Conservation (phyloP, 2,888 invertebrate species). For the Drosophila birchii region DNA sequence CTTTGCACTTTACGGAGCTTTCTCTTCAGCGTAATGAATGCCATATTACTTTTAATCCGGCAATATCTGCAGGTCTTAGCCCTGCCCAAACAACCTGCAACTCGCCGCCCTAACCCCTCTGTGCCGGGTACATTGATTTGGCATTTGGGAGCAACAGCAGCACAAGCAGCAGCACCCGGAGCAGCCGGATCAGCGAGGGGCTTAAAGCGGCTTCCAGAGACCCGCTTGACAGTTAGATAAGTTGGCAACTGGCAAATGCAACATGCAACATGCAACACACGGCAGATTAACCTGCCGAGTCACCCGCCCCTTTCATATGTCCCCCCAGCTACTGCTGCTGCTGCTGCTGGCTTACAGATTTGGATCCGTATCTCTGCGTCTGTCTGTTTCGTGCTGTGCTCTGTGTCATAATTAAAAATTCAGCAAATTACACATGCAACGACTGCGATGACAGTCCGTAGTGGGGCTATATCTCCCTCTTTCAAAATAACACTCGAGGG, state of each 20-base stretch:
- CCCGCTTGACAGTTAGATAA: slow-evolving; percentile 44
- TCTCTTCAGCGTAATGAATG: slow-evolving; percentile 5
- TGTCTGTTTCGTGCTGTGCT: slow-evolving; percentile 28
- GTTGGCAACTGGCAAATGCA: slow-evolving; percentile 57
- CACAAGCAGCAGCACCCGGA: not conserved
- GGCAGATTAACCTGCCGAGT: slow-evolving; percentile 51
- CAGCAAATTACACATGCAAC: slow-evolving; percentile 67
- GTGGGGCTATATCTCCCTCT: slow-evolving; percentile 7
- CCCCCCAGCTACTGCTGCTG: not conserved
- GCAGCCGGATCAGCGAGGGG: slow-evolving; percentile 10
- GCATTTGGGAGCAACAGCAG: slow-evolving; percentile 14
- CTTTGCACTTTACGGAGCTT: not conserved
- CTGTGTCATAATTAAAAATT: slow-evolving; percentile 72
- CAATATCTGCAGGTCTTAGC: slow-evolving; percentile 20
- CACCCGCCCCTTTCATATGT: not conserved
- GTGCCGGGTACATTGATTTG: slow-evolving; percentile 31
- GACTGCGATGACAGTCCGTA: slow-evolving; percentile 36
- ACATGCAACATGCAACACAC: slow-evolving; percentile 56
- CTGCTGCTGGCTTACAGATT: slow-evolving; percentile 10
- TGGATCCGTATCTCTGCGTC: slow-evolving; percentile 25
- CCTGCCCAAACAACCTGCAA: slow-evolving; percentile 8
- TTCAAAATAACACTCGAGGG: slow-evolving; percentile 1
- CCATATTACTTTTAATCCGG: slow-evolving; percentile 19
- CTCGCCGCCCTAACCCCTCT: slow-evolving; percentile 5
- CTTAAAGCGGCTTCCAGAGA: slow-evolving; percentile 28